Base-by-base conservation (phyloP, 53 echinoderm and acorn worm species). In the Patiria pectinifera region DNA sequence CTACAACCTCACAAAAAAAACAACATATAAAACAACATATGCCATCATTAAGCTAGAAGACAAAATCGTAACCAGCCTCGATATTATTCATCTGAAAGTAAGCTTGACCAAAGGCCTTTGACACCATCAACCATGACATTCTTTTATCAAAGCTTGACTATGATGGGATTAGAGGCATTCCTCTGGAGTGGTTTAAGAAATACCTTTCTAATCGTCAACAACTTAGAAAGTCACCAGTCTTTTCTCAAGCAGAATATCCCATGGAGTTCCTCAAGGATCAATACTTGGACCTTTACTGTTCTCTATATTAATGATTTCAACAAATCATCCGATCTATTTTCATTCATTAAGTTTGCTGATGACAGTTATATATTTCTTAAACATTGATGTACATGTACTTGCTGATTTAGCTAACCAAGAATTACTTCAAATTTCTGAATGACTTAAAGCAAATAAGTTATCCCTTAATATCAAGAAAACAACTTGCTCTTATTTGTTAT, bases 111-210 rank as follows among this genome's bases (percentile, higher is more conserved):
- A 82, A 82, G 82, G 82, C 82, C 15, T 82, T 82, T 48, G 49
- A 82, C 59, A 82, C 82, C 47, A 58, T 82, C 58, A 82, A 47
- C 15, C 49, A 82, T 48, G 82, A 82, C 19, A 82, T 82, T 82
- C 58, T 82, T 22, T 19, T 82, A 58, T 11, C 48, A 11, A 82
- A 82, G 10, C 59, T 82, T n/a, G 58, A 14, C 19, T 16, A 48
- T 82, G 3, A 47, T 48, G 48, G 82, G 19, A 82, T 53, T 22
- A 74, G 3, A 74, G 3, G 74, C 0, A 19, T 74, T 74, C 74
- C 74, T 74, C n/a, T 74, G 24, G 24, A 1, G 74, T 74, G 74
- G 74, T 35, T 35, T 35, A 35, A 0, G 18, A 72, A 16, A 4
- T 72, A 16, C 72, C 18, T 72, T 7, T 72, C 72, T 72, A 23